These are phyloP conservation scores for Mythimna pallens DNA, from an alignment of 2,888 invertebrate genomes.

Conservation along the genomic window DNA sequence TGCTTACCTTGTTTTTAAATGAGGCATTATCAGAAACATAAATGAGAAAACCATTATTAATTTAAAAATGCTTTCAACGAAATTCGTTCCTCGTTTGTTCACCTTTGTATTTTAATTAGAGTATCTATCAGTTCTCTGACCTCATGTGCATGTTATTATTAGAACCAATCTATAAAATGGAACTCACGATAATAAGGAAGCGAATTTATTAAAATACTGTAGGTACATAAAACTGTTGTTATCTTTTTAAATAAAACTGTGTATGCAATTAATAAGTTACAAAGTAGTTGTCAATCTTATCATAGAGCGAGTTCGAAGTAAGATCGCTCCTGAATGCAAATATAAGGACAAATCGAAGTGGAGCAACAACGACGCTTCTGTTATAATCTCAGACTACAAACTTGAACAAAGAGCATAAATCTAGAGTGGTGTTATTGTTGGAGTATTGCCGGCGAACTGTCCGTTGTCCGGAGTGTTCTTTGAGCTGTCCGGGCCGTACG, in stretches of 20 bases:
- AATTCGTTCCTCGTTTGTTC: neutral
- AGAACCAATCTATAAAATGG: neutral
- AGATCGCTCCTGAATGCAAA: constrained; percentile 32
- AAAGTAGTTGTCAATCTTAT: constrained; percentile 9
- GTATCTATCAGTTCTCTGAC: neutral
- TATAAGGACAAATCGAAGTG: constrained; percentile 12
- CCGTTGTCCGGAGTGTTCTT: constrained; percentile 20
- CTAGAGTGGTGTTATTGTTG: constrained; percentile 46
- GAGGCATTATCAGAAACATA: neutral
- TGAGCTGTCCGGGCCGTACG: constrained; percentile 5
- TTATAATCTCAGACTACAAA: constrained; percentile 38
- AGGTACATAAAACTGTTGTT: neutral
- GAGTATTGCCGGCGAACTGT: constrained; percentile 32
- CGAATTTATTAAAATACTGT: neutral
- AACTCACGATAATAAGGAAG: neutral
- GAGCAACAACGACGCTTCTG: constrained; percentile 18
- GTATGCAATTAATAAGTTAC: constrained; percentile 11
- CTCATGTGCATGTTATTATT: neutral
- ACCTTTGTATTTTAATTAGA: neutral
- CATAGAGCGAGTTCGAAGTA: constrained; percentile 2
- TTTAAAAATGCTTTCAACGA: constrained; percentile 8
- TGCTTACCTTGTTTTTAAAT: neutral
- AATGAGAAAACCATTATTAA: neutral
- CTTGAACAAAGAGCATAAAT: constrained; percentile 57
- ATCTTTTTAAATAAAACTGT: neutral